Evolutionary conservation across 2,113 vertebrate genomes (phyloP), one percentile per base, ranked within the genome.

Genomic region (Corythoichthys haematopterus): DNA sequence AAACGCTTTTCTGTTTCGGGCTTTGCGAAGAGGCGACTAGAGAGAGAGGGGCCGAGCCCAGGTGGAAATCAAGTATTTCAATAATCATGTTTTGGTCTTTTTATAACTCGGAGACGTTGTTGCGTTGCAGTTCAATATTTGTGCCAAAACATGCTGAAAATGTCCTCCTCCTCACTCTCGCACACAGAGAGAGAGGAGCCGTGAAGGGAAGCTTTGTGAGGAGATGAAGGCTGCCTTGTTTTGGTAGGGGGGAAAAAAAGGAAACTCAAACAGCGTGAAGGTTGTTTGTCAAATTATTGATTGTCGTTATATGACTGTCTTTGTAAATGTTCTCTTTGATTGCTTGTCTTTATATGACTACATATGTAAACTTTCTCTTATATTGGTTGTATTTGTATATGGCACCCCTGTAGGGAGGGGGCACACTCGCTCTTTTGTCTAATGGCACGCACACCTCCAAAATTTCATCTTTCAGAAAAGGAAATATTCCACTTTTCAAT

Each of bases 131-230:
- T 46, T 46, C 16, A 40, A 36, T 33, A 36, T 51, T 12, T 4
- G 3, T 0, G 43, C 48, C 38, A 3, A 74, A 53, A 56, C 38
- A 64, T 70, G 52, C 57, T 10, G 40, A 60, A 56, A 72, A 50
- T 35, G 11, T 38, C 9, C 2, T 65, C 55, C 64, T 65, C 61
- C 64, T 16, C 64, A 48, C 53, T 58, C 36, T 62, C 55, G 47
- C 64, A 62, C 64, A 20, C 6, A 11, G 45, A 43, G 64, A 43
- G 64, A 63, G 38, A 56, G 46, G 37, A 72, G 61, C 64, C 69
- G 74, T 81, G 71, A 88, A 86, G 69, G 80, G 75, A n/a, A 28
- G 60, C 82, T 83, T 84, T 86, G 82, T 86, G 50, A 68, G 37
- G 8, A 52, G 38, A 81, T 78, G 50, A 76, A 83, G 48, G 60